These are phyloP conservation scores for Drosophila neonasuta DNA, from an alignment of 2,888 invertebrate species.

Conservation along the genomic window DNA sequence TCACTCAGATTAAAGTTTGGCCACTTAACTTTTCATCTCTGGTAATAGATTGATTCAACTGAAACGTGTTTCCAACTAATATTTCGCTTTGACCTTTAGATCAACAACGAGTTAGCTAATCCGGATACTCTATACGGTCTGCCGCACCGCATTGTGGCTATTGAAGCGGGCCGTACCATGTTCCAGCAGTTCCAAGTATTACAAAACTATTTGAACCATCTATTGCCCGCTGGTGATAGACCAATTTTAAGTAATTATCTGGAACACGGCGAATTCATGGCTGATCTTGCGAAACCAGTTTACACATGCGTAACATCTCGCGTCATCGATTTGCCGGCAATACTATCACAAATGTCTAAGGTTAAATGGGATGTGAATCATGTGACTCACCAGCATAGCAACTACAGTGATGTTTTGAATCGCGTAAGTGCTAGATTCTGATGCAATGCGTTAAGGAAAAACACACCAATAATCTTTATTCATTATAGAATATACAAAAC, in stretches of 20 bases:
- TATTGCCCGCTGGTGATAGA: slow-evolving; percentile 88
- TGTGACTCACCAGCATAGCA: slow-evolving; percentile 96
- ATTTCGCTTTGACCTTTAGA: slow-evolving; percentile 55
- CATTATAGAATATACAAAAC: slow-evolving; percentile 84
- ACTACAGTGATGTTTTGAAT: slow-evolving; percentile 91
- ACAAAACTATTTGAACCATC: slow-evolving; percentile 91
- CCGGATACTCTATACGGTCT: slow-evolving; percentile 91
- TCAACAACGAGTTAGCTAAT: slow-evolving; percentile 86
- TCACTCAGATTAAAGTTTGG: slow-evolving; percentile 81
- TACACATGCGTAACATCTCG: slow-evolving; percentile 93
- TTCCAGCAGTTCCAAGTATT: slow-evolving; percentile 93
- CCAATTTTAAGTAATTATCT: slow-evolving; percentile 88
- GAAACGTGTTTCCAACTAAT: not conserved
- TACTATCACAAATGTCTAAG: slow-evolving; percentile 93
- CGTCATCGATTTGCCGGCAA: slow-evolving; percentile 89
- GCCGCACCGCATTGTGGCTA: slow-evolving; percentile 93
- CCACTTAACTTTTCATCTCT: slow-evolving; percentile 81
- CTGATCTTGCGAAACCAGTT: slow-evolving; percentile 91
- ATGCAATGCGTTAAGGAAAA: not conserved
- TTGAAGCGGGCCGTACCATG: slow-evolving; percentile 95
- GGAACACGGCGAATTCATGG: slow-evolving; percentile 74
- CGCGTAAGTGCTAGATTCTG: slow-evolving; percentile 82
- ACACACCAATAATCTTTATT: not conserved
- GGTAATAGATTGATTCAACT: slow-evolving; percentile 53
- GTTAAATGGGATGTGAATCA: slow-evolving; percentile 98